Base-by-base conservation (phyloP, 2,888 invertebrate species). In the Campopleginae sp. region DNA sequence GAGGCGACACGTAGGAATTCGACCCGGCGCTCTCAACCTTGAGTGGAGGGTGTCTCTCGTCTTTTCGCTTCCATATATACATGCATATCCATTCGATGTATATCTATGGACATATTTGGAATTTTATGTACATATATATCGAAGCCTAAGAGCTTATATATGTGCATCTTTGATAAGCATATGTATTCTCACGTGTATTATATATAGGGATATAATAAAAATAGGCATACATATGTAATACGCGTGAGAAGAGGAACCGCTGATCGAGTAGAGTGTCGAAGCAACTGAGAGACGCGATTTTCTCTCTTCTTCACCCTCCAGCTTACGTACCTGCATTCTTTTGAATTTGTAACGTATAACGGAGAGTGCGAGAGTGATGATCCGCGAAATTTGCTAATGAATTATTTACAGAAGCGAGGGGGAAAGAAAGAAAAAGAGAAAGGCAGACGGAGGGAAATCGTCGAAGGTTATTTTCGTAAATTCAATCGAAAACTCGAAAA, bases 331-430 rank as follows among this genome's bases (percentile, higher is more conserved):
- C 74, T 80, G 80, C 76, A 80, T 80, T 80, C 84, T 75, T 80
- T 44, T 27, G 71, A 65, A 84, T 84, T 80, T 71, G 70, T 83
- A 80, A 83, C 83, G 79, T 65, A 51, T 85, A 85, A 85, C 82
- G 85, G 74, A 66, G 61, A 72, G 76, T 23, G 33, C 27, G 61
- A 63, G 80, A 65, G 48, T 58, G 75, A 76, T 76, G 70, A 66
- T 71, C 58, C 44, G 71, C 54, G 31, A 79, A 83, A 83, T 79
- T 68, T 83, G 85, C 85, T 85, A 88, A 91, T 90, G 90, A 91
- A 91, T 91, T 91, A 91, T 91, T 90, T 89, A 90, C 89, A 89
- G 80, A 86, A 87, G 87, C 12, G 10, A 38, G 44, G 42, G 44
- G 42, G 58, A 48, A 80, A 87, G 87, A 87, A 14, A 19, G 58